Evolutionary conservation across 1,140 invertebrate genomes (phyloP), one percentile per base, ranked within the genome.

Genomic region (Chironomus tepperi): DNA sequence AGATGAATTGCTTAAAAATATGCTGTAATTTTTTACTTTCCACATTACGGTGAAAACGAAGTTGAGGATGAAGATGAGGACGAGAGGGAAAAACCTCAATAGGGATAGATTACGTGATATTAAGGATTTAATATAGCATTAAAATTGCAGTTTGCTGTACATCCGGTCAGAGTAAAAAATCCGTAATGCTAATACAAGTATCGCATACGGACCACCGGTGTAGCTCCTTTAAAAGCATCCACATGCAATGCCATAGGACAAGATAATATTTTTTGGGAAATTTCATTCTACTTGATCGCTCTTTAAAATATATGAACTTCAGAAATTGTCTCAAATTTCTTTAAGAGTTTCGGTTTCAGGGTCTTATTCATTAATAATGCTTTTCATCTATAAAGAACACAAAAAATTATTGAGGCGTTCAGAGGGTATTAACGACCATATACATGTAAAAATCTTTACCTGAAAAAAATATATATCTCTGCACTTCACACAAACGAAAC

Each of bases 1-100:
- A 19, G 65, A 70, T 70, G 65, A 70, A 70, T 70, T 70, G 65
- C 65, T 70, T 70, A 21, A 70, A 70, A 70, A 70, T 70, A 70
- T 70, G 65, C 47, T 57, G 47, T 57, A 57, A 57, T 57, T 57
- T 47, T 57, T 15, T n/a, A 57, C 47, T 34, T 34, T 34, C 24
- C 24, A 34, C 24, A 34, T 34, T 34, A 34, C 24, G 24, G 24
- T 34, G 24, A 34, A 34, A 34, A 34, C 5, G 24, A 34, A 34
- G 24, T 34, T 2, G 5, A 34, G 24, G 5, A 34, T 34, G 5
- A 34, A 34, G 24, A 2, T 2, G 24, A 34, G 24, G 24, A 34
- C 5, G 10, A 57, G 12, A 57, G 47, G 47, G 47, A n/a, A 57
- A n/a, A 57, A 57, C 47, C 47, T 57, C 47, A 57, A 57, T n/a